phyloP scores from a whole-genome alignment of 2,113 vertebrate species.

The Emydocephalus ijimae region DNA sequence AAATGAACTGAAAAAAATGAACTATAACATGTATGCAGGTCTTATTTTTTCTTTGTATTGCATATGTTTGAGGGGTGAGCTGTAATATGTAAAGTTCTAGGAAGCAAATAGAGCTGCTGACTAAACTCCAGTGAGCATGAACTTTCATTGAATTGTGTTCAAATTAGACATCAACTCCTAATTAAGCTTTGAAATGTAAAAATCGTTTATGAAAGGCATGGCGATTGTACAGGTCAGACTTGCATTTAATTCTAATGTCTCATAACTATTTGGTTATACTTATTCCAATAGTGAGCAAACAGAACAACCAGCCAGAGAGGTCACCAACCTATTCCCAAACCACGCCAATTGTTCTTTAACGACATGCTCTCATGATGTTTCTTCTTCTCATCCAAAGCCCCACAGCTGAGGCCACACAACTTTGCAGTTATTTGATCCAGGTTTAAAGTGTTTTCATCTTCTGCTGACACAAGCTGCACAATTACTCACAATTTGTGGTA shows the following conservation, averaged over 20 bases:
- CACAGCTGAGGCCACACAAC: background rate
- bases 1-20: background rate
- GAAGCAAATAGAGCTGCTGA: background rate
- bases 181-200: background rate
- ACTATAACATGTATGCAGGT: background rate
- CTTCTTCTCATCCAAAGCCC: background rate
- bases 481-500: background rate
- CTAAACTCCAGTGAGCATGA: background rate
- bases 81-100: background rate
- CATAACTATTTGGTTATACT: background rate
- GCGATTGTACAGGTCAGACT: background rate
- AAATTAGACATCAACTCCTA: background rate
- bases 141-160: background rate
- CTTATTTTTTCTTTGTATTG: background rate
- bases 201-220: background rate
- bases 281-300: background rate
- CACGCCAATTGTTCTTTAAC: background rate
- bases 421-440: background rate
- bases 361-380: background rate
- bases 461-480: background rate
- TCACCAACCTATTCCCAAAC: background rate
- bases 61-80: background rate
- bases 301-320: background rate
- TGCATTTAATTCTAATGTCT: background rate
- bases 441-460: background rate